These are phyloP conservation scores for Thermophis baileyi DNA, from an alignment of 2,113 vertebrate species.

Conservation along the genomic window DNA sequence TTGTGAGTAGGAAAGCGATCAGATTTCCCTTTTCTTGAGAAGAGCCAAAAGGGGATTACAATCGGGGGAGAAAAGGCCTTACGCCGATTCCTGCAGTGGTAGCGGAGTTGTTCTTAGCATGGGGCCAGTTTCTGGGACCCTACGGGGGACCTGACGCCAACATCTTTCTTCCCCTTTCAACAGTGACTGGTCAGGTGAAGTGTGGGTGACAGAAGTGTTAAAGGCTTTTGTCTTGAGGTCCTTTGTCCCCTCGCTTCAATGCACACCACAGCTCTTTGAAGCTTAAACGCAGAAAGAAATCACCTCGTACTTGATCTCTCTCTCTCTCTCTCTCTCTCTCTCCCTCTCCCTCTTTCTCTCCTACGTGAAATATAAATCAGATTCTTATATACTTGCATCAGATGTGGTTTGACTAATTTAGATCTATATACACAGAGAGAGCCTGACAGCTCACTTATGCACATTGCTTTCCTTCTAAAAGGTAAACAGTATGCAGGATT, in stretches of 20 bases:
- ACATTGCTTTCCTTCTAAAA: not conserved
- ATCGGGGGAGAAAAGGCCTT: slow-evolving; percentile 32
- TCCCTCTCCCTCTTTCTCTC: not conserved
- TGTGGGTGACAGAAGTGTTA: not conserved
- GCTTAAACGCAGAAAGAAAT: not conserved
- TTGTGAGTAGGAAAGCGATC: slow-evolving; percentile 51
- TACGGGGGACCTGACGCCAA: not conserved
- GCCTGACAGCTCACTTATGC: not conserved
- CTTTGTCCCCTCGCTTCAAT: not conserved
- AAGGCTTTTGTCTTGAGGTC: not conserved
- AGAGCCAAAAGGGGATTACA: slow-evolving; percentile 37
- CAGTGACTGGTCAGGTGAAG: not conserved
- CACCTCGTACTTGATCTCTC: not conserved
- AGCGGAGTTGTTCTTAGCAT: slow-evolving; percentile 13
- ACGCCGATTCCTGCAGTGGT: not conserved
- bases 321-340: not conserved
- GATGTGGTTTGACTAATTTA: not conserved
- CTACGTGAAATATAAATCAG: not conserved
- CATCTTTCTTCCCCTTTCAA: not conserved
- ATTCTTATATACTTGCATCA: not conserved
- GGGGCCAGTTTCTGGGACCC: slow-evolving; percentile 16
- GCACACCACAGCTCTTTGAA: not conserved
- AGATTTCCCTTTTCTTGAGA: slow-evolving; percentile 45
- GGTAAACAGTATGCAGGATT: not conserved
- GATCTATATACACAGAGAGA: not conserved